These are phyloP conservation scores for Tyto alba DNA, from an alignment of 2,113 vertebrate genomes.

Conservation along the genomic window DNA sequence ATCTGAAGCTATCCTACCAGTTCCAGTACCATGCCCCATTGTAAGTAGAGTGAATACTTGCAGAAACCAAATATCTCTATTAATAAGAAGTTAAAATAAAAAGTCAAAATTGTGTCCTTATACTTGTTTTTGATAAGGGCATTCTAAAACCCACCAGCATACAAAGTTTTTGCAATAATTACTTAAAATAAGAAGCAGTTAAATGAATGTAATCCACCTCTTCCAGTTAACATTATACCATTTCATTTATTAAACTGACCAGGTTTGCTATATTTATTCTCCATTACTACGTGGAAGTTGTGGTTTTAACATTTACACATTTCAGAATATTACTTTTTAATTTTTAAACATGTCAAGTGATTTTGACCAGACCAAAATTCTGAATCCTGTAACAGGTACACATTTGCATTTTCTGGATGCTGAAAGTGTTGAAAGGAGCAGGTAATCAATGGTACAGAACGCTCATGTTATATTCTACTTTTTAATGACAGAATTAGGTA, in stretches of 20 bases:
- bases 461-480: background rate
- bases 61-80: background rate
- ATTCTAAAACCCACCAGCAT: background rate
- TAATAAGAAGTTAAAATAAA: background rate
- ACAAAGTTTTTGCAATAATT: background rate
- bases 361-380: conserved; percentile 32
- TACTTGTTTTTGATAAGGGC: background rate
- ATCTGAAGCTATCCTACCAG: background rate
- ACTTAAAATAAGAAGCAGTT: background rate
- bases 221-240: background rate
- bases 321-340: conserved; percentile 26
- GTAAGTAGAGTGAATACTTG: background rate
- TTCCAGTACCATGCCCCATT: background rate
- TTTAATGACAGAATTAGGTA: background rate
- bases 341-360: conserved; percentile 6
- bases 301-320: conserved; percentile 11
- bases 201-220: background rate
- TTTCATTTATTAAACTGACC: background rate
- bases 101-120: background rate
- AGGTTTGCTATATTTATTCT: background rate
- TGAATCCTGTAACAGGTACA: background rate
- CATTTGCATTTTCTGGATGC: background rate
- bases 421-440: background rate
- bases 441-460: background rate
- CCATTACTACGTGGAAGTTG: background rate